A percentile compares a stretch with the other conserved stretches of the same genome.
Conservation (phyloP, 2,888 invertebrate species). For the Cephonodes hylas region DNA sequence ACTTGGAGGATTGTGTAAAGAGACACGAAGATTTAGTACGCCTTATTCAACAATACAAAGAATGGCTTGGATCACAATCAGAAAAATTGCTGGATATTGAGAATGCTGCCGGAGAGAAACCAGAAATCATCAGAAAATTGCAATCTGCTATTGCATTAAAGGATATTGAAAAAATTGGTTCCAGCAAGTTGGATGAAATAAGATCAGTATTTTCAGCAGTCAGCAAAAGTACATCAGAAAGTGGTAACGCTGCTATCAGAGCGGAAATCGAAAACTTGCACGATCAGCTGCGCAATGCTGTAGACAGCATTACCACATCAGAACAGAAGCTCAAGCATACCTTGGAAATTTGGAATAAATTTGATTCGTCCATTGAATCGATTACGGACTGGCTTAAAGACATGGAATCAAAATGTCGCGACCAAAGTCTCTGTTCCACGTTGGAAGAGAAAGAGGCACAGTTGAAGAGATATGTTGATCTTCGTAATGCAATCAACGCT, state of each 20-base stretch:
- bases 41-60: conserved; percentile 87
- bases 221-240: conserved; percentile 89
- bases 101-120: conserved; percentile 91
- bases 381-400: conserved; percentile 93
- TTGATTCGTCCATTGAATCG: conserved; percentile 89
- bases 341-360: conserved; percentile 91
- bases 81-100: conserved; percentile 91
- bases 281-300: conserved; percentile 84
- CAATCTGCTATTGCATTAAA: conserved; percentile 84
- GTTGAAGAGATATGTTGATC: conserved; percentile 85
- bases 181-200: conserved; percentile 84
- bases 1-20: conserved; percentile 92
- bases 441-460: conserved; percentile 90
- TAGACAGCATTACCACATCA: conserved; percentile 84
- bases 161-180: conserved; percentile 84
- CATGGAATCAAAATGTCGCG: conserved; percentile 91
- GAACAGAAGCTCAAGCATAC: conserved; percentile 88
- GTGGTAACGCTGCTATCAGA: conserved; percentile 87
- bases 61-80: conserved; percentile 90
- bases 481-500: conserved; percentile 87
- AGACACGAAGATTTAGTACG: conserved; percentile 91
- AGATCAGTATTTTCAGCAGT: conserved; percentile 84
- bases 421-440: conserved; percentile 91
- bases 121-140: conserved; percentile 88
- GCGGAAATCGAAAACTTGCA: conserved; percentile 87